Evolutionary conservation across 1,140 invertebrate species (phyloP).

Genomic region (Polyergus mexicanus): DNA sequence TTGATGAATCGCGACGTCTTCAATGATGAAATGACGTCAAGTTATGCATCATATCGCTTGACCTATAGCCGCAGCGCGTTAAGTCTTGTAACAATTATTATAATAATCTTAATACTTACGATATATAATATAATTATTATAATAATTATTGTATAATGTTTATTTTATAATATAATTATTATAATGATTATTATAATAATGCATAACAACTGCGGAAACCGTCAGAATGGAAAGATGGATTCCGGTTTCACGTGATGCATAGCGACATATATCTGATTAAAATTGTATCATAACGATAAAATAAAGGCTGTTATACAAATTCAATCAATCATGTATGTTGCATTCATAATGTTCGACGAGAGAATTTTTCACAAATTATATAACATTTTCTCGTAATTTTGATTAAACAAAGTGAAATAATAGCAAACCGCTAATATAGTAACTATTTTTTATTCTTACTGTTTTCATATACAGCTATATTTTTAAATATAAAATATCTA

Average conservation of each 20-base stretch:
- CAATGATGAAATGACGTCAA: constrained; percentile 10
- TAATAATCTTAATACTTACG: neutral
- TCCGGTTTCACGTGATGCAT: constrained; percentile 26
- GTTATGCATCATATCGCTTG: constrained; percentile 66
- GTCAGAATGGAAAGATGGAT: neutral
- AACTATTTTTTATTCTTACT: neutral
- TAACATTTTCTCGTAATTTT: neutral
- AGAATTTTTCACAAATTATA: neutral
- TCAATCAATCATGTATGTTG: constrained; percentile 27
- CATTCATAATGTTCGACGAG: neutral
- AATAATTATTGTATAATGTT: too few relatives aligned
- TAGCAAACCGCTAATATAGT: neutral
- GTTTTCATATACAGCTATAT: neutral
- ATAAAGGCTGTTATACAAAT: constrained; percentile 85
- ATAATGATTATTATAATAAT: constrained; percentile 49
- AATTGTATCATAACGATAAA: constrained; percentile 78
- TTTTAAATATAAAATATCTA: neutral
- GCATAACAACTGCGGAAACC: neutral
- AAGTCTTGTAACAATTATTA: constrained; percentile 59
- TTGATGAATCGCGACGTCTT: neutral
- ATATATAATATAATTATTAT: too few relatives aligned
- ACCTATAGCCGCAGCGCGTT: constrained; percentile 50
- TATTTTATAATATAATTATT: neutral
- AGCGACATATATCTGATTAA: constrained; percentile 51
- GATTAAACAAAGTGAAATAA: neutral